Evolutionary conservation across 2,113 vertebrate species (phyloP).

Genomic region (Manacus vitellinus): DNA sequence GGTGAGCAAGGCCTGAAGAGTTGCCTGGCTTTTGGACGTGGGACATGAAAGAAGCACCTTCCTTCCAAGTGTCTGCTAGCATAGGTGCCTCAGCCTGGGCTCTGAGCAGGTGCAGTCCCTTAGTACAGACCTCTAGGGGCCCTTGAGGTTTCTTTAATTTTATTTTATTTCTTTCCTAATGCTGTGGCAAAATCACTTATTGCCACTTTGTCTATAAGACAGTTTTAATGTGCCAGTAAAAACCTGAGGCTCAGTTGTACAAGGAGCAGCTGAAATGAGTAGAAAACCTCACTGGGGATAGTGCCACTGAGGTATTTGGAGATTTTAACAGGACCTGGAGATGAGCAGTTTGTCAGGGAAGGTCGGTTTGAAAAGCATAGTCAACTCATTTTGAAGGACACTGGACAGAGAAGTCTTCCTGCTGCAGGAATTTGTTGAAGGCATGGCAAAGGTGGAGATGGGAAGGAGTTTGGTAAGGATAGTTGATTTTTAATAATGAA

Average conservation of each 20-base stretch:
- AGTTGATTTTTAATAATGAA: neutral
- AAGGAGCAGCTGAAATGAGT: neutral
- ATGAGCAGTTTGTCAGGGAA: neutral
- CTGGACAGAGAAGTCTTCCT: neutral
- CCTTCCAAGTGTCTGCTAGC: neutral
- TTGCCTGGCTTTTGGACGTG: neutral
- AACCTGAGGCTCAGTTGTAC: accelerated
- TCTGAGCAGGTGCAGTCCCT: neutral
- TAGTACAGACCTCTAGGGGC: neutral
- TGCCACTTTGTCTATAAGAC: neutral
- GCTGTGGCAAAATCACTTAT: neutral
- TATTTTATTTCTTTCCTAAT: neutral
- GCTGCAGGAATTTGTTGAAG: neutral
- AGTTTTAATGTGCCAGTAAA: neutral
- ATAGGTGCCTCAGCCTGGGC: neutral
- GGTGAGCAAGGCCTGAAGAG: neutral
- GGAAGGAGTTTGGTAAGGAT: neutral
- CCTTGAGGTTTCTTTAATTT: neutral
- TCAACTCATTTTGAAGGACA: neutral
- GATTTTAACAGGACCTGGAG: neutral
- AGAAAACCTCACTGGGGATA: neutral
- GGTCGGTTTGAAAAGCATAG: neutral
- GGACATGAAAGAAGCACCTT: neutral
- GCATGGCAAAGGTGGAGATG: neutral
- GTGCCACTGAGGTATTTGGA: neutral